These are phyloP conservation scores for Agrotis segetum DNA, from an alignment of 2,888 invertebrate species.

Conservation along the genomic window DNA sequence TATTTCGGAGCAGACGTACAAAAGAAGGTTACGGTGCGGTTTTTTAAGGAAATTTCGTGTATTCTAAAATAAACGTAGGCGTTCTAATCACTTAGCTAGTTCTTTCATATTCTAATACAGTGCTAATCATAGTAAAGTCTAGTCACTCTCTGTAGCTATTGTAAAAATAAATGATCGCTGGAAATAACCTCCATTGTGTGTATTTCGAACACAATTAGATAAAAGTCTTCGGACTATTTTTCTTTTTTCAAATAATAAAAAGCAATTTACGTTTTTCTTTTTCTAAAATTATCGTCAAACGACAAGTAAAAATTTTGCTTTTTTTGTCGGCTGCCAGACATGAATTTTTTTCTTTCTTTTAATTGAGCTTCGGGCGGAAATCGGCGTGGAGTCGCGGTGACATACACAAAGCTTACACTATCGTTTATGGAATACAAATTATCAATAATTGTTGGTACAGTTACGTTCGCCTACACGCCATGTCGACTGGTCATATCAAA, in stretches of 20 bases:
- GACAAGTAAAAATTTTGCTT: slow-evolving; percentile 27
- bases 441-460: slow-evolving; percentile 74
- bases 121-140: slow-evolving; percentile 47
- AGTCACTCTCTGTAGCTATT: slow-evolving; percentile 30
- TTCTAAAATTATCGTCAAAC: slow-evolving; percentile 22
- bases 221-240: slow-evolving; percentile 19
- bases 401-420: slow-evolving; percentile 64
- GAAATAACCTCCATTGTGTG: slow-evolving; percentile 55
- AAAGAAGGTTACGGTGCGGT: slow-evolving; percentile 73
- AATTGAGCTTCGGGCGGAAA: slow-evolving; percentile 64
- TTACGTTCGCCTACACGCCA: slow-evolving; percentile 70
- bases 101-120: slow-evolving; percentile 44
- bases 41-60: slow-evolving; percentile 75
- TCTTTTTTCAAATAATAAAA: slow-evolving; percentile 43
- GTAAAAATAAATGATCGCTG: slow-evolving; percentile 23
- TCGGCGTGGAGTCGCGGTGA: slow-evolving; percentile 60
- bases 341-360: slow-evolving; percentile 41
- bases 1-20: slow-evolving; percentile 74
- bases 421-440: slow-evolving; percentile 78
- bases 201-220: slow-evolving; percentile 42
- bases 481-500: slow-evolving; percentile 57
- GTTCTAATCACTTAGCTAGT: slow-evolving; percentile 65
- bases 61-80: slow-evolving; percentile 67
- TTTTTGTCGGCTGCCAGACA: slow-evolving; percentile 37
- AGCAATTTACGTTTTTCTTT: slow-evolving; percentile 25